Conservation (phyloP, 2,113 vertebrate species). For the Anhinga anhinga region DNA sequence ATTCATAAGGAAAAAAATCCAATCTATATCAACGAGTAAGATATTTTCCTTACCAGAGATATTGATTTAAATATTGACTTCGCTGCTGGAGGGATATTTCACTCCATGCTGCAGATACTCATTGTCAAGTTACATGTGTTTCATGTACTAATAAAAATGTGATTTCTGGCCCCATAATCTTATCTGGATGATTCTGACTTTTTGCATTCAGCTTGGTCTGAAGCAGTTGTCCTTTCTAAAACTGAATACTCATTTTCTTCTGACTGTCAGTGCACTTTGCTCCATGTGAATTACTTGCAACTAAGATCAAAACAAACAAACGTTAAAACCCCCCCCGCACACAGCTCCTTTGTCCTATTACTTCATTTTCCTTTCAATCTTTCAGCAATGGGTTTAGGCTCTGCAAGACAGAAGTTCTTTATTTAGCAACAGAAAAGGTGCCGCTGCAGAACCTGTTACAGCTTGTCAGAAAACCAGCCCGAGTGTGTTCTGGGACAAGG, state of each 20-base stretch:
- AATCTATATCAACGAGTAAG: constrained; percentile 64
- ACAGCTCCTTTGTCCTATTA: constrained; percentile 26
- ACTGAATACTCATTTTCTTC: neutral
- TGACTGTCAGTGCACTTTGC: neutral
- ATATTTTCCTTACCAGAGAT: constrained; percentile 68
- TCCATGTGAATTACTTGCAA: neutral
- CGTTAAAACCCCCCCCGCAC: rapidly evolving
- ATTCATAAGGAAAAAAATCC: constrained; percentile 67
- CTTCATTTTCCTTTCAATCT: constrained; percentile 39
- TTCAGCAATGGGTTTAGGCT: constrained; percentile 51
- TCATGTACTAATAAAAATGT: constrained; percentile 52
- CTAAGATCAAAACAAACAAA: constrained; percentile 38
- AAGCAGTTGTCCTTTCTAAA: neutral
- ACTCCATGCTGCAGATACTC: constrained; percentile 9
- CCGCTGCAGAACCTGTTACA: constrained; percentile 50
- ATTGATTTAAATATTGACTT: constrained; percentile 74
- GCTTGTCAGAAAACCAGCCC: constrained; percentile 44
- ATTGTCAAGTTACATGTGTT: constrained; percentile 52
- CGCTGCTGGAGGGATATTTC: constrained; percentile 50
- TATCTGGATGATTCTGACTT: neutral
- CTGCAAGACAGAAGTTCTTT: constrained; percentile 58
- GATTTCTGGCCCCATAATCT: constrained; percentile 31
- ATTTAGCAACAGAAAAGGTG: constrained; percentile 65
- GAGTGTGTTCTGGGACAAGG: constrained; percentile 49
- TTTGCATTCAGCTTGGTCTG: neutral